Base-by-base conservation (phyloP, 2,113 vertebrate genomes). In the Phyllostomus discolor region DNA sequence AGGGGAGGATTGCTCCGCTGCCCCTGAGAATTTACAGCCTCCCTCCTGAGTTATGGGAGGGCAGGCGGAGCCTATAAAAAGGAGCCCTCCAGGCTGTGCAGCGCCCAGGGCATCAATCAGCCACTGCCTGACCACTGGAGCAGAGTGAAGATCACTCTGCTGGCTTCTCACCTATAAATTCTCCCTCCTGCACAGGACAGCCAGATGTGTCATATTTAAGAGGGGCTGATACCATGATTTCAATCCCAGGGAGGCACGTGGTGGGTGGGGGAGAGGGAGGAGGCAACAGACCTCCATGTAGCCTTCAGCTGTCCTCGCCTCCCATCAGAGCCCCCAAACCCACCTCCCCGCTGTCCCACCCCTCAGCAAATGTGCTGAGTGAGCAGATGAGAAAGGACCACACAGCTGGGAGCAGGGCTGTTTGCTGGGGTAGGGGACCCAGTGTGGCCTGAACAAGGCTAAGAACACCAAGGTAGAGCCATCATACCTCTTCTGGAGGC, bases 1-100 rank as follows among this genome's bases (percentile, higher is more conserved):
- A 69, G 38, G 26, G 80, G 87, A 72, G 83, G 97, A 94, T 81
- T 17, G 76, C 26, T 81, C 78, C 1, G 46, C 88, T 76, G 3
- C 48, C 88, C 81, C 48, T 90, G 48, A 52, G 96, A 90, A 97
- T 96, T 94, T 96, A 93, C 14, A 22, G 86, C 48, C 80, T 95
- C 33, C 76, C 96, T 96, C 17, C 80, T 97, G 96, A 98, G 96
- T 95, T 98, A 95, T 87, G 91, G 87, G 81, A 43, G 88, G 96
- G 93, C 15, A 3, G 95, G 90, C 0, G 0, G 83, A 90, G 85
- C 88, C 93, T 17, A 90, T 82, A 93, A 97, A 97, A 86, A 91
- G 89, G n/a, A 85, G 90, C 89, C 15, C 3, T 90, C 69, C 85
- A 1, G 35, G 91, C 91, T 95, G 82, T 12, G 66, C 64, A 10